phyloP scores from a whole-genome alignment of 2,888 invertebrate genomes.

The Helobdella robusta region DNA sequence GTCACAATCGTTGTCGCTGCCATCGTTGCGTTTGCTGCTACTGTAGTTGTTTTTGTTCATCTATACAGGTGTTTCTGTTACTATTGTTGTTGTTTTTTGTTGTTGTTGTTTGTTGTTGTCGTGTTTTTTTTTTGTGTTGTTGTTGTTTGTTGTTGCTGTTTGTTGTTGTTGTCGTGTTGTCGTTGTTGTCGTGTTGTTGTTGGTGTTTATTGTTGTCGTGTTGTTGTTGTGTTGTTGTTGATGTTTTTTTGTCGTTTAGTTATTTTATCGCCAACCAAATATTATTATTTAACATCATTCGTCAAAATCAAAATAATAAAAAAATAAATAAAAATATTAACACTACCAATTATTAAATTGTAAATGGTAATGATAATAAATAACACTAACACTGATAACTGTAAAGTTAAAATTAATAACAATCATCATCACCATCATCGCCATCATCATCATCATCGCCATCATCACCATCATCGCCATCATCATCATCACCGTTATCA shows the following conservation, averaged over 20 bases:
- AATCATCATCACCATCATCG: constrained; percentile 2
- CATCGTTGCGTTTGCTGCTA: too few relatives aligned
- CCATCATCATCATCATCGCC: not conserved
- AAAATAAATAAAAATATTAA: not conserved
- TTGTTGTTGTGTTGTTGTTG: too few relatives aligned
- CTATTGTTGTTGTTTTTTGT: not conserved
- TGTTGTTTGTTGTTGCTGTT: too few relatives aligned
- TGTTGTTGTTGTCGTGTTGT: too few relatives aligned
- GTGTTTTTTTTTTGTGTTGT: constrained; percentile 2
- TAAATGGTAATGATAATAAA: too few relatives aligned
- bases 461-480: not conserved
- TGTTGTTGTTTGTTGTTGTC: constrained; percentile 4
- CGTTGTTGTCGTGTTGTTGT: too few relatives aligned
- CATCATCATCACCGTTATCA: not conserved
- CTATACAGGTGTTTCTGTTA: not conserved
- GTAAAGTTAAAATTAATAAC: not conserved
- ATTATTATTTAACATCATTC: not conserved
- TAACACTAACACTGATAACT: not conserved
- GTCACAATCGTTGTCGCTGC: too few relatives aligned
- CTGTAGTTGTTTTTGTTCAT: too few relatives aligned
- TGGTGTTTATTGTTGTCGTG: too few relatives aligned
- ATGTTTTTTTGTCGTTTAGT: too few relatives aligned
- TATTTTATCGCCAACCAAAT: too few relatives aligned
- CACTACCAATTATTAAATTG: not conserved
- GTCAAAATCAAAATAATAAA: not conserved